These are phyloP conservation scores for Plecotus auritus DNA, from an alignment of 2,113 vertebrate genomes.

Conservation along the genomic window DNA sequence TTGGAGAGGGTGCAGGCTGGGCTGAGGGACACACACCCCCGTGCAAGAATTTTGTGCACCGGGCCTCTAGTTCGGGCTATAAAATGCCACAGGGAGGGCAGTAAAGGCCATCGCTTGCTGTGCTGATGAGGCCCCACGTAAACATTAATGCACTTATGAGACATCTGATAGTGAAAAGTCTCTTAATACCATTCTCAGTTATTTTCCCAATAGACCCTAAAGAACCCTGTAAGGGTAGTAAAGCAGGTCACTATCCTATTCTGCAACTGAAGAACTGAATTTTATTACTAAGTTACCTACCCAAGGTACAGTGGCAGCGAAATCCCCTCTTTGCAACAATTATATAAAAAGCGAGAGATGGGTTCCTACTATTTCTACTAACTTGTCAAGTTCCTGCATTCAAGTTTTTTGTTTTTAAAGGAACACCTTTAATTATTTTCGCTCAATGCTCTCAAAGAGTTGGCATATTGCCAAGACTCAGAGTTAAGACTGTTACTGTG, in stretches of 20 bases:
- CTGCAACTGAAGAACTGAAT: background rate
- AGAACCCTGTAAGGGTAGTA: background rate
- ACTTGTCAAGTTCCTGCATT: background rate
- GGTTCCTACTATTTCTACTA: background rate
- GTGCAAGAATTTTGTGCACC: too few species aligned
- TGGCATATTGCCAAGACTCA: background rate
- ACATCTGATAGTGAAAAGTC: background rate
- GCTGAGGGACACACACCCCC: too few species aligned
- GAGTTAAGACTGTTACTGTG: background rate
- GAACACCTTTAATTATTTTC: constrained; percentile 3
- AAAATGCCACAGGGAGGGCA: background rate
- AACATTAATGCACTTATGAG: background rate
- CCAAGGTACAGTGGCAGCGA: background rate
- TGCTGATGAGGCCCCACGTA: background rate
- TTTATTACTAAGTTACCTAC: background rate
- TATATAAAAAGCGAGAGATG: background rate
- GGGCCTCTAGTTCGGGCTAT: background rate
- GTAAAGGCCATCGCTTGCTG: background rate
- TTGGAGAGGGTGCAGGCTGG: too few species aligned
- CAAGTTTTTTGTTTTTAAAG: background rate
- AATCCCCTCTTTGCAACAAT: too few species aligned
- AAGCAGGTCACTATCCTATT: background rate
- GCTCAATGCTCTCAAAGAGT: background rate
- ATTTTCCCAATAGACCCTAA: background rate
- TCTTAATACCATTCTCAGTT: background rate